Base-by-base conservation (phyloP, 2,113 vertebrate genomes). In the Microcebus lehilahytsara region DNA sequence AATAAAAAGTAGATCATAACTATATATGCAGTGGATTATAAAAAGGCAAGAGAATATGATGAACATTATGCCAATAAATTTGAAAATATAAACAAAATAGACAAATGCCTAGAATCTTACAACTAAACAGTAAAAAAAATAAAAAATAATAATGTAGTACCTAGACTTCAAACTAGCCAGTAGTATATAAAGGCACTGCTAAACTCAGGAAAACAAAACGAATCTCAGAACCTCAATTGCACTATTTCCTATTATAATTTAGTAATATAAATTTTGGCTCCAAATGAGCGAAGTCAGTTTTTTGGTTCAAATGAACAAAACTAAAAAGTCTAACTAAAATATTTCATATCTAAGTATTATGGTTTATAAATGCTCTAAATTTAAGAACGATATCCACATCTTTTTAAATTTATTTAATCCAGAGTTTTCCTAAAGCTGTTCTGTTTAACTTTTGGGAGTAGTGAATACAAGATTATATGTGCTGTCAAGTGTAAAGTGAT, bases 391-490 rank as follows among this genome's bases (percentile, higher is more conserved):
- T 88, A 3, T 42, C 77, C 51, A 62, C 49, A 40, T 42, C 53
- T 86, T 85, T 93, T 85, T 22, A 78, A 96, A 53, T 16, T 91
- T 46, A 91, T 5, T 87, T 91, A 92, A 49, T 75, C 49, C 22
- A 79, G 34, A 96, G 85, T 75, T 62, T 94, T 46, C 78, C 95
- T 83, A 71, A 72, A 88, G 30, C 53, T 71, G 90, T 96, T 93
- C 72, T 97, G 56, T 93, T 96, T 86, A 97, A 78, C 27, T 93
- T 85, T 46, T 0, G 62, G 34, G 42, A 87, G 95, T 88, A n/a
- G 66, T 94, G 56, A 87, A 75, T 58, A 85, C 85, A 91, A 97
- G 87, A 93, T 6, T 96, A 79, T 74, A 93, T 0, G 0, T 40
- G 58, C 14, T 74, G 58, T 71, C 71, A 93, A 49, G 37, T 42